Evolutionary conservation across 2,797 vertebrate species (phyloP), one percentile per base, ranked within the genome.

Genomic region (Sternotherus odoratus): DNA sequence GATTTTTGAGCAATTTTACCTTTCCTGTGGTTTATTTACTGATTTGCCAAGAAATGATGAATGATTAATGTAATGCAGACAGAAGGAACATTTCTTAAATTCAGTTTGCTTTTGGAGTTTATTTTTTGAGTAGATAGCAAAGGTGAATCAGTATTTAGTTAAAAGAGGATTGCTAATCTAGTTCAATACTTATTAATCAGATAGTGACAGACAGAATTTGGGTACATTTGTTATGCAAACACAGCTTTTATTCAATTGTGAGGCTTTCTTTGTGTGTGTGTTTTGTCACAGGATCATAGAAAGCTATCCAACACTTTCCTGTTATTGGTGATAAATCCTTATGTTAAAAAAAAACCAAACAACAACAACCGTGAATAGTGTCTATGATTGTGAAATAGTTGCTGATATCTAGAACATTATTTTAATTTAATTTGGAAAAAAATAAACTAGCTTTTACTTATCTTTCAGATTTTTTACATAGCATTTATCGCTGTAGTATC

Each of bases 21-120:
- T 88, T 94, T 83, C 86, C 69, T 6, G 75, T 86, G 91, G 53
- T 94, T 95, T 94, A 16, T 60, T 92, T 91, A 85, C 77, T 88
- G 11, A 90, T 97, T 94, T 95, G 87, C 79, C 83, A 96, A 91
- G 74, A 97, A 89, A 93, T 56, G 74, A 94, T 54, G 87, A 97
- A 95, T 79, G 39, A 94, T 96, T 96, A 10, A 4, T 92, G 66
- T 83, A 93, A 95, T 88, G 83, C 66, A 82, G 83, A 91, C 83
- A 93, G 93, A 91, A 95, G n/a, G 39, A 95, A 86, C 81, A 92
- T 93, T 96, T 95, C 92, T 96, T 89, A 96, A 87, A 94, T 77
- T 77, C 63, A 36, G 77, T 92, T 92, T 96, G 82, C 54, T 57
- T 87, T 74, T 93, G 50, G 46, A 17, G 21, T 83, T 85, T 78